Percentiles rank a stretch among this genome's conserved stretches.
Evolutionary conservation across 2,888 invertebrate genomes (phyloP).

Genomic region (Leptopilina myrica): DNA sequence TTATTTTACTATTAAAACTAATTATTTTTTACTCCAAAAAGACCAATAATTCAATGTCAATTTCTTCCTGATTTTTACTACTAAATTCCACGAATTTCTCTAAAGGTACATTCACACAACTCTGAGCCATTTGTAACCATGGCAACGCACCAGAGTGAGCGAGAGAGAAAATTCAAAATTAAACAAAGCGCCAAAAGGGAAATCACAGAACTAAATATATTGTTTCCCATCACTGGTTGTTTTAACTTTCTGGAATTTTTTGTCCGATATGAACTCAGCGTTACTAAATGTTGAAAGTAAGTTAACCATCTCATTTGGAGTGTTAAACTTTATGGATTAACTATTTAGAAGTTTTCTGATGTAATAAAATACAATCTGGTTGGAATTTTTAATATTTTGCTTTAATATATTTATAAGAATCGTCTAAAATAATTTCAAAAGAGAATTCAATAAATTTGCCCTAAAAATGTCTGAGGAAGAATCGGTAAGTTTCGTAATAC

Average conservation of each 20-base stretch:
- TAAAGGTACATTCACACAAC: too few species aligned
- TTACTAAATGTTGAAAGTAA: not conserved
- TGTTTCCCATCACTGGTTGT: too few species aligned
- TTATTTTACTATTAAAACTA: not conserved
- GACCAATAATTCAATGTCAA: too few species aligned
- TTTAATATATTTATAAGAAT: not conserved
- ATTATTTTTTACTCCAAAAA: not conserved
- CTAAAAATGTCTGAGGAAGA: slow-evolving; percentile 30
- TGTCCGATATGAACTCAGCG: too few species aligned
- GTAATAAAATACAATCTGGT: slow-evolving; percentile 23
- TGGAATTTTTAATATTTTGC: not conserved
- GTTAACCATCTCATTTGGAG: not conserved
- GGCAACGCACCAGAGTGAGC: too few species aligned
- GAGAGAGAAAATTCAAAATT: too few species aligned
- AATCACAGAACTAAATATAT: too few species aligned
- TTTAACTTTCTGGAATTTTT: too few species aligned
- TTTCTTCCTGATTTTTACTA: too few species aligned
- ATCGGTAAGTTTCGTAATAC: slow-evolving; percentile 15
- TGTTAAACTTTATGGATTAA: slow-evolving; percentile 6
- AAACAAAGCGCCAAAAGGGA: too few species aligned
- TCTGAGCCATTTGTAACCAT: too few species aligned
- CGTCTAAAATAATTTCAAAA: not conserved
- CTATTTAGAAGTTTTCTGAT: slow-evolving; percentile 9
- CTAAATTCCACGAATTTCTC: too few species aligned
- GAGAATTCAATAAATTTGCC: not conserved